A percentile compares a stretch with the other conserved stretches of the same genome.
These are phyloP conservation scores for Tolmerus cingulatus DNA, from an alignment of 2,888 invertebrate genomes.

Conservation along the genomic window DNA sequence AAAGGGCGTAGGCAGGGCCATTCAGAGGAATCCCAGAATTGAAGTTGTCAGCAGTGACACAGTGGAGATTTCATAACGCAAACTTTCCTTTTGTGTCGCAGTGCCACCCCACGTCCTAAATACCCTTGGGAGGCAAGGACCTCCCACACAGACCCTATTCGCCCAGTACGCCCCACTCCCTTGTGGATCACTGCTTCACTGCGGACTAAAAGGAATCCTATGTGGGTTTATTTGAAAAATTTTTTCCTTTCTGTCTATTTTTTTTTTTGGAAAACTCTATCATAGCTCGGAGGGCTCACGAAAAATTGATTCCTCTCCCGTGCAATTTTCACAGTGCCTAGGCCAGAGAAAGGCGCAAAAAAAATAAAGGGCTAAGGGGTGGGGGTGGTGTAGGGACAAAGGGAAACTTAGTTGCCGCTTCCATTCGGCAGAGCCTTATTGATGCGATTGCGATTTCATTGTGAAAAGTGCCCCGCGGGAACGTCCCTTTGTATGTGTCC, in stretches of 20 bases:
- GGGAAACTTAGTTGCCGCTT: neutral
- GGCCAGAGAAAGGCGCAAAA: neutral
- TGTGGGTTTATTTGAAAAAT: neutral
- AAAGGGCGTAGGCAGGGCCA: neutral
- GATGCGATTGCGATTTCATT: constrained; percentile 16
- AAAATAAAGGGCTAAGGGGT: neutral
- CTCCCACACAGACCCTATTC: neutral
- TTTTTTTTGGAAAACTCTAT: neutral
- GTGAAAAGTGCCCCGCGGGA: neutral
- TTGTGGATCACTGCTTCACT: neutral
- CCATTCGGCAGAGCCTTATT: neutral
- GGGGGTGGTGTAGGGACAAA: neutral
- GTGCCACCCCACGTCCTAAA: neutral
- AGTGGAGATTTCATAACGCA: constrained; percentile 19
- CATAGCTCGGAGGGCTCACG: neutral
- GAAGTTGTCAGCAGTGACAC: neutral
- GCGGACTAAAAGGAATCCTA: neutral
- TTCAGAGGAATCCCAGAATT: neutral
- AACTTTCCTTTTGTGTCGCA: neutral
- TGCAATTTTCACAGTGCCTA: neutral
- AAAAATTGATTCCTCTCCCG: constrained; percentile 1
- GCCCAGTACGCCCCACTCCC: neutral
- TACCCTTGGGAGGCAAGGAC: neutral
- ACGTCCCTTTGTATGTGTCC: neutral
- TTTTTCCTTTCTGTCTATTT: neutral